Evolutionary conservation across 2,797 vertebrate genomes (phyloP), one percentile per base, ranked within the genome.

Genomic region (Pangasius mekongensis): DNA sequence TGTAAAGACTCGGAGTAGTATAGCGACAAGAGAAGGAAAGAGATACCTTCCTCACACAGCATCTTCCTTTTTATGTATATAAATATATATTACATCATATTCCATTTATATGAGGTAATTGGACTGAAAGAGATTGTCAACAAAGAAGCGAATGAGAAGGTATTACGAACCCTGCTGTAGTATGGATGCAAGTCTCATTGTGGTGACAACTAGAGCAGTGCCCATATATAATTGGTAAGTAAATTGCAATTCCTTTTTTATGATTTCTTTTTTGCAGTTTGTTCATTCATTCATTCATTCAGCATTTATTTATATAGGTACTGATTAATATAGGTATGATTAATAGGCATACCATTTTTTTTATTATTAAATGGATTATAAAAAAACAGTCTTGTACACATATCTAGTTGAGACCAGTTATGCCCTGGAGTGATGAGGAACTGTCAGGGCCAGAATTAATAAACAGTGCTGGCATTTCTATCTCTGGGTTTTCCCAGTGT

Each of bases 1-100:
- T 90, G 90, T 91, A 92, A 88, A 93, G 93, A 91, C 92, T 92
- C n/a, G 90, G 91, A 87, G 87, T 87, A 78, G 88, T 91, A 16
- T 30, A 87, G 85, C 73, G 82, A 91, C 87, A 49, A 30, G 27
- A 78, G 62, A 54, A 77, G 81, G 84, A 89, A 90, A 94, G 91
- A 87, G 89, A 88, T 69, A 74, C 86, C 82, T 66, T 90, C 91
- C 89, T 90, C 24, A 49, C 10, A 30, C 43, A 85, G 24, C 58
- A 27, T 89, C 88, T 91, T 90, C 86, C 74, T 89, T 87, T 88
- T 47, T n/a, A 62, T 43, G 58, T 27, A 82, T 62, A 39, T 43
- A 27, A 82, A 82, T 43, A 88, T 86, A 89, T 90, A 88, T 92
- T 89, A 83, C 84, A 92, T 91, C 83, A 90, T 64, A 84, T 87